Percentiles rank a stretch among this genome's conserved stretches.
These are phyloP conservation scores for Ectemnius cavifrons DNA, from an alignment of 2,888 invertebrate genomes.

Conservation along the genomic window DNA sequence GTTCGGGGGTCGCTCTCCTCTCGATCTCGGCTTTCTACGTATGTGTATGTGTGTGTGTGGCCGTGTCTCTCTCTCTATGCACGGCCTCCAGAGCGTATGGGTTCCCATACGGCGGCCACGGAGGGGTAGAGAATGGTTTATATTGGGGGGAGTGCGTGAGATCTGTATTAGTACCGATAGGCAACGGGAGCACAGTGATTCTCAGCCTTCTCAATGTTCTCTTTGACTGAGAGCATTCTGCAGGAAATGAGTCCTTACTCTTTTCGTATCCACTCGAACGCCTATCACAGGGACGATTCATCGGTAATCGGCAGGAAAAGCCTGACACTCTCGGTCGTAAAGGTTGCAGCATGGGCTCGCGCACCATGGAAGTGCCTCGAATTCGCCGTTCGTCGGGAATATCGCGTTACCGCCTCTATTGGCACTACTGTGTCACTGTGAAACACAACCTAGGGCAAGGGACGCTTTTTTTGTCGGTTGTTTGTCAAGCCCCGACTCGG, in stretches of 20 bases:
- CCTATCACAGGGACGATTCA: background rate
- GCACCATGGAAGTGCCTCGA: slow-evolving; percentile 34
- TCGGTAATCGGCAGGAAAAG: slow-evolving; percentile 5
- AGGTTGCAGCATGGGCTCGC: background rate
- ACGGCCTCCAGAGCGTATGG: slow-evolving; percentile 45
- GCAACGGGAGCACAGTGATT: slow-evolving; percentile 51
- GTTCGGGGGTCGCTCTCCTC: slow-evolving; percentile 54
- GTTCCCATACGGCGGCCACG: slow-evolving; percentile 67
- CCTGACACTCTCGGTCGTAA: slow-evolving; percentile 1
- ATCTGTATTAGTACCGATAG: slow-evolving; percentile 76
- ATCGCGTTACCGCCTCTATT: slow-evolving; percentile 53
- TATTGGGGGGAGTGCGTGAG: slow-evolving; percentile 76
- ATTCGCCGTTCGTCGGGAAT: slow-evolving; percentile 49
- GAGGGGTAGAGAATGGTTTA: slow-evolving; percentile 72
- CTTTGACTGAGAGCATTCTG: background rate
- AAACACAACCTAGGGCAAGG: slow-evolving; percentile 59
- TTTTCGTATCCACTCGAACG: background rate
- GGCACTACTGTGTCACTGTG: slow-evolving; percentile 53
- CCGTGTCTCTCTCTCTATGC: too few species aligned
- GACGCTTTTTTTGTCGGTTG: slow-evolving; percentile 46
- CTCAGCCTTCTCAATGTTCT: slow-evolving; percentile 42
- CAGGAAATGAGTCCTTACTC: background rate
- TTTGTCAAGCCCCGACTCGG: slow-evolving; percentile 45
- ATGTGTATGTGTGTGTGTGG: slow-evolving; percentile 17
- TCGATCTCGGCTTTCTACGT: slow-evolving; percentile 28